Conservation (phyloP, 2,888 invertebrate species). For the Cataglyphis rosenhaueri region DNA sequence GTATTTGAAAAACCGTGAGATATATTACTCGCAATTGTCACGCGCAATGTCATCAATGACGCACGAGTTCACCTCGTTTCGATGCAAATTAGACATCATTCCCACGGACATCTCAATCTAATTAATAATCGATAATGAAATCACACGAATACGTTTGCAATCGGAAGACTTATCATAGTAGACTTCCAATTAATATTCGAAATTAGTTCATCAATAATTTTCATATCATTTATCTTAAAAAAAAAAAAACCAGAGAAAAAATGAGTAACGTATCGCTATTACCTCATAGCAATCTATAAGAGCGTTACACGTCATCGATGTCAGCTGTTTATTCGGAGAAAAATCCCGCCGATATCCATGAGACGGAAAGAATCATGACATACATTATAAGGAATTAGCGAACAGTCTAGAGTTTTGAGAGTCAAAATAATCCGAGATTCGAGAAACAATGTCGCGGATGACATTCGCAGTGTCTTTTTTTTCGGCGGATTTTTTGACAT, state of each 20-base stretch:
- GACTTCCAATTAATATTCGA: background rate
- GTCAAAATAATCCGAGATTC: background rate
- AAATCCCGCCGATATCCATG: background rate
- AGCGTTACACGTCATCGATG: background rate
- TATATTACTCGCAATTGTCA: constrained; percentile 11
- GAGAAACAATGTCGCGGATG: background rate
- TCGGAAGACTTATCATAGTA: background rate
- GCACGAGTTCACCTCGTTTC: background rate
- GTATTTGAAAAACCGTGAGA: constrained; percentile 67
- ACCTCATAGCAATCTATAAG: background rate
- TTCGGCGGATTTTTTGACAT: constrained; percentile 22
- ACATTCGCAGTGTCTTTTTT: background rate
- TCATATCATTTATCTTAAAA: background rate
- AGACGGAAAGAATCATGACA: background rate
- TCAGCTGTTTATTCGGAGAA: background rate
- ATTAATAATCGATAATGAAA: background rate
- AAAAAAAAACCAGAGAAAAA: background rate
- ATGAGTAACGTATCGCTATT: background rate
- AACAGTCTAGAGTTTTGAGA: background rate
- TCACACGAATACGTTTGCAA: background rate
- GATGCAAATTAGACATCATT: background rate
- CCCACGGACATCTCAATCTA: background rate
- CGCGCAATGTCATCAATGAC: background rate
- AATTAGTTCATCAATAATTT: background rate
- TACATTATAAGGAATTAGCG: background rate